Conservation (phyloP, 2,113 vertebrate genomes). For the Shinisaurus crocodilurus region DNA sequence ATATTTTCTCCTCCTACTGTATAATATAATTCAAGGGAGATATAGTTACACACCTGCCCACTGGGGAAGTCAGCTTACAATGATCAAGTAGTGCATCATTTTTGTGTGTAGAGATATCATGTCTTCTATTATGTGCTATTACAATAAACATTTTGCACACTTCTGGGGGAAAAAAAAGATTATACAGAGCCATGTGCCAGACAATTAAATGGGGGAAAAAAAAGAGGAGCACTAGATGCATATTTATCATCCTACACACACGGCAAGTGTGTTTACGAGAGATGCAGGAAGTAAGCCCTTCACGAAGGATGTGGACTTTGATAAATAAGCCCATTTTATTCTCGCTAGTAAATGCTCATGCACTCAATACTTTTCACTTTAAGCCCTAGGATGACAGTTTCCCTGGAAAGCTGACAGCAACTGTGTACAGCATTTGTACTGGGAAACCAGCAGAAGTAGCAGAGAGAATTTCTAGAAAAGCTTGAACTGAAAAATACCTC, state of each 20-base stretch:
- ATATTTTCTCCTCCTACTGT: neutral
- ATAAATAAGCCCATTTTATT: constrained; percentile 5
- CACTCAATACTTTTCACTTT: constrained; percentile 26
- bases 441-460: constrained; percentile 11
- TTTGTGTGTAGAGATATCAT: neutral
- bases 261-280: constrained; percentile 23
- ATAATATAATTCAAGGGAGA: neutral
- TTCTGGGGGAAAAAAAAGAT: constrained; percentile 23
- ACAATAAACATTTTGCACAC: neutral
- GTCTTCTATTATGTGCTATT: constrained; percentile 23
- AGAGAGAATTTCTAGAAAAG: constrained; percentile 9
- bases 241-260: constrained; percentile 33
- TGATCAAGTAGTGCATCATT: neutral
- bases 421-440: neutral
- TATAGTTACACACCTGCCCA: constrained; percentile 3
- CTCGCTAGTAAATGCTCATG: constrained; percentile 18
- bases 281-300: constrained; percentile 25
- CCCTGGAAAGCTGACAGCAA: constrained; percentile 16
- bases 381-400: neutral
- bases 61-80: neutral
- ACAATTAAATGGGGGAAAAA: constrained; percentile 18
- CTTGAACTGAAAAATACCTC: neutral
- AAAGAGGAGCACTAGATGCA: constrained; percentile 25
- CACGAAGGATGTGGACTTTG: constrained; percentile 11
- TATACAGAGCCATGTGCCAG: neutral